A percentile compares a stretch with the other conserved stretches of the same genome.
Evolutionary conservation across 2,888 invertebrate species (phyloP).

Genomic region (Drosophila koepferae): DNA sequence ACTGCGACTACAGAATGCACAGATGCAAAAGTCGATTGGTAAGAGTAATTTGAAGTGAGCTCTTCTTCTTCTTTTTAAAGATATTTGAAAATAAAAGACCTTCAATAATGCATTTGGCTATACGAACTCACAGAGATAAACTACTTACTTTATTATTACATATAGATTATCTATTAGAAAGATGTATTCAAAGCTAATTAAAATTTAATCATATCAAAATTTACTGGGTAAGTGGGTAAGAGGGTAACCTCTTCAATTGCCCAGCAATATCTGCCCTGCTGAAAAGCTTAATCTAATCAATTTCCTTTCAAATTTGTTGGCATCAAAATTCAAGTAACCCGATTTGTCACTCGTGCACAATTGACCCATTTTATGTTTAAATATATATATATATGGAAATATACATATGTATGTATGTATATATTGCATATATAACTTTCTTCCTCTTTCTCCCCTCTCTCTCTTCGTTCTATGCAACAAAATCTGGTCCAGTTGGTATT

Average conservation of each 20-base stretch:
- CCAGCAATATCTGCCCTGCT: not conserved
- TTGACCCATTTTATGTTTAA: constrained; percentile 42
- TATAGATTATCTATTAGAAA: too few species aligned
- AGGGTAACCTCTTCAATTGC: not conserved
- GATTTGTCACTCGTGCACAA: constrained; percentile 29
- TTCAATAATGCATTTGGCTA: too few species aligned
- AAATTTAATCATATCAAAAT: too few species aligned
- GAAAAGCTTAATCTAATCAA: not conserved
- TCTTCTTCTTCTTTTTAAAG: too few species aligned
- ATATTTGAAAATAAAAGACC: too few species aligned
- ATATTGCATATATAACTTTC: not conserved
- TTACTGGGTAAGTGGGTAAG: too few species aligned
- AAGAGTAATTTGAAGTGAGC: too few species aligned
- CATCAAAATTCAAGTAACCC: constrained; percentile 9
- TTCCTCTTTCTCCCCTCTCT: not conserved
- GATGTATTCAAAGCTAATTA: too few species aligned
- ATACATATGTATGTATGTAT: not conserved
- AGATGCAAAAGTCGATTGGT: too few species aligned
- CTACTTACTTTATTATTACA: too few species aligned
- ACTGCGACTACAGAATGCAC: too few species aligned
- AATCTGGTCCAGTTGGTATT: constrained; percentile 34
- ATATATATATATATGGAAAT: constrained; percentile 3
- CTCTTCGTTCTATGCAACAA: not conserved
- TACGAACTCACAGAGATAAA: too few species aligned
- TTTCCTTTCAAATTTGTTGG: not conserved